These are phyloP conservation scores for Chitala chitala DNA, from an alignment of 2,113 vertebrate genomes.

Conservation along the genomic window DNA sequence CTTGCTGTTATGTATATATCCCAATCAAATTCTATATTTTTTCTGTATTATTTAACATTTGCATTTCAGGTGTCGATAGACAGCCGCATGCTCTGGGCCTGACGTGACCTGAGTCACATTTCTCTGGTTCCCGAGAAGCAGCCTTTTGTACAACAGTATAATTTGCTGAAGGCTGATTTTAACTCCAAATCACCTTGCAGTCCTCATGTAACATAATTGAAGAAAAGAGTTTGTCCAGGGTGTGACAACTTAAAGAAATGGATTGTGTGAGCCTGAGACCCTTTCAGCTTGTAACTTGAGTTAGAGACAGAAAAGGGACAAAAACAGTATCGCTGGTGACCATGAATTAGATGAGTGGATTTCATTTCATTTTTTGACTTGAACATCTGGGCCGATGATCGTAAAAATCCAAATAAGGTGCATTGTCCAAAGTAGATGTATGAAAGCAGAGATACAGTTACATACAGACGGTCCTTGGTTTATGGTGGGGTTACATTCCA, in stretches of 20 bases:
- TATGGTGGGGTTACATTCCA: no score
- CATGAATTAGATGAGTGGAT: no score
- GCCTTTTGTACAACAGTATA: slow-evolving; percentile 48
- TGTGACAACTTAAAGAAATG: not conserved
- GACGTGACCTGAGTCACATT: slow-evolving; percentile 54
- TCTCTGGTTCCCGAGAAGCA: slow-evolving; percentile 58
- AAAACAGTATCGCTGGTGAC: no score
- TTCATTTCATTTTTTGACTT: no score
- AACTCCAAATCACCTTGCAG: slow-evolving; percentile 46
- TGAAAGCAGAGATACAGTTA: not conserved
- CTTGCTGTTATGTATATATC: not conserved
- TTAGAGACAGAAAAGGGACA: no score
- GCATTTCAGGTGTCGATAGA: slow-evolving; percentile 11
- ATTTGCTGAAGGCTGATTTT: slow-evolving; percentile 51
- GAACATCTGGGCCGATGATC: no score
- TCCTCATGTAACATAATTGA: slow-evolving; percentile 34
- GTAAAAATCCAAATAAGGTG: slow-evolving; percentile 13
- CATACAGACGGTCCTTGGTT: no score
- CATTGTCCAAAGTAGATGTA: not conserved
- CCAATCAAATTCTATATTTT: slow-evolving; percentile 14
- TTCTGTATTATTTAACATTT: slow-evolving; percentile 28
- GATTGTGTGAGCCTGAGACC: no score
- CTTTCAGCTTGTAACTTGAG: no score
- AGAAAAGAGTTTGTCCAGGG: not conserved
- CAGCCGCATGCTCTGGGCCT: slow-evolving; percentile 53